Evolutionary conservation across 1,140 invertebrate species (phyloP), one percentile per base, ranked within the genome.

Genomic region (Pemphigus obesinymphae): DNA sequence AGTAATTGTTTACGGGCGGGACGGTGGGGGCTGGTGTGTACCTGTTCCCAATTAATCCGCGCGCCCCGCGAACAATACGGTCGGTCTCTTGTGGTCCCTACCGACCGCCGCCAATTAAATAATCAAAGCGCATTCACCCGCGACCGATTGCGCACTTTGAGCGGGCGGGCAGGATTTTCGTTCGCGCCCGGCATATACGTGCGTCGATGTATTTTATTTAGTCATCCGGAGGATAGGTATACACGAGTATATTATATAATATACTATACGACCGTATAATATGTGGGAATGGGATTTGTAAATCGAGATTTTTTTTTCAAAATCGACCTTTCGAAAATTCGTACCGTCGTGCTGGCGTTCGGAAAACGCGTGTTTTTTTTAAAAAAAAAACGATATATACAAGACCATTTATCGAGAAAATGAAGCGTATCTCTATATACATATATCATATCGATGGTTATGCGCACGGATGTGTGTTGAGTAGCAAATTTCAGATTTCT

Each of bases 111-210:
- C 75, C 75, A 78, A 78, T 78, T 78, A 78, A 78, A 78, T 78
- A 78, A 78, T 78, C 75, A 55, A 78, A 78, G 53, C 34, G 23
- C 75, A 78, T 78, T 78, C 75, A 78, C 53, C 50, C 75, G 31
- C 29, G 15, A 31, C 58, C 26, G 26, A 45, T 26, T 48, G 40
- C 66, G 66, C 66, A 70, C 66, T 61, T 61, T 31, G 58, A 15
- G 58, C 58, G 29, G 58, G 29, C 58, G 29, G 29, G 58, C 58
- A 61, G 26, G 15, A 31, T 26, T 17, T 26, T 11, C 15, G 8
- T 26, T 8, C 58, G 26, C 15, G 58, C 15, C 1, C 53, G 0
- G n/a, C 1, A 13, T 58, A 5, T 40, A 5, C 37, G 37, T 40
- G 37, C 37, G 4, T 10, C 37, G 37, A 40, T 10, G 37, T 4